Base-by-base conservation (phyloP, 2,797 vertebrate genomes). In the Morus bassanus region DNA sequence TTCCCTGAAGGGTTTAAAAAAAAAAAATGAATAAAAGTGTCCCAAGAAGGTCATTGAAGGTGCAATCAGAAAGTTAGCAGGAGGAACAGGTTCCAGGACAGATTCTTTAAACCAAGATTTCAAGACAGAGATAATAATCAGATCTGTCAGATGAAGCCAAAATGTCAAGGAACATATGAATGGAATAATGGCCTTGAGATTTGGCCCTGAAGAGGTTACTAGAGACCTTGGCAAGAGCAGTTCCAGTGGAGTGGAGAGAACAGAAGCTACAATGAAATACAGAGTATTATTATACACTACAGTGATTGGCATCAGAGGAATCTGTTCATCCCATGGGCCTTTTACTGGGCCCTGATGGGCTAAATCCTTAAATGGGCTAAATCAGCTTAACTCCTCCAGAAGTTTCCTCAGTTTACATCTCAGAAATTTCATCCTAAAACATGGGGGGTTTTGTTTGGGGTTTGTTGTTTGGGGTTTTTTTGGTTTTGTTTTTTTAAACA, bases 161-260 rank as follows among this genome's bases (percentile, higher is more conserved):
- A 92, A 96, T 88, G 93, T 93, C 96, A 93, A 93, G 82, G 65
- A 97, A 95, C 96, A 96, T 95, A 91, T 89, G 93, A 97, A 86
- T 7, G 11, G 73, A 93, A 93, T 93, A 94, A 93, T 93, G 91
- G 94, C 91, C 69, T 88, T 84, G 93, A 94, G 91, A 91, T 96
- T 50, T 97, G 95, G 96, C 89, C 91, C 79, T 89, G 82, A 90
- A 90, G 93, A 96, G 76, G 87, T 90, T 96, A 86, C 93, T 76
- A 92, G 93, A 84, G 89, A 92, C 73, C 78, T 93, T 96, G 96
- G 94, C 94, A 96, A 90, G 63, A 91, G 88, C 91, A 69, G 61
- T 89, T 92, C 69, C 92, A 96, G 61, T 73, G 76, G 82, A 93
- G 78, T 93, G 92, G 67, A 95, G 94, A 85, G 80, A 95, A 95